Conservation (phyloP, 2,888 invertebrate genomes). For the Pristionchus exspectatus region DNA sequence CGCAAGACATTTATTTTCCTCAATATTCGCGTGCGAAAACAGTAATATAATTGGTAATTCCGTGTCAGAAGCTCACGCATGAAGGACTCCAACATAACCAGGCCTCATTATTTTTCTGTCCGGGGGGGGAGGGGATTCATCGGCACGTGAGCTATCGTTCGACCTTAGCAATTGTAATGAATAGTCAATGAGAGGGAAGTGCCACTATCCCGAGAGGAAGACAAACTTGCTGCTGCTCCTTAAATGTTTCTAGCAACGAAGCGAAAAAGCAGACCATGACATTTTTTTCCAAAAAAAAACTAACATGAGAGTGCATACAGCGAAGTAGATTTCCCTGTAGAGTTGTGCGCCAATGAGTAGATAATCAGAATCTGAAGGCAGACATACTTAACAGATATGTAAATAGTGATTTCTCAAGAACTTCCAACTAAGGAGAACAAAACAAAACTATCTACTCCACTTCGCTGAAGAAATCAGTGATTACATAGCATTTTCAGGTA, state of each 20-base stretch:
- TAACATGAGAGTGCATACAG: not conserved
- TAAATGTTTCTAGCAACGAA: too few relatives aligned
- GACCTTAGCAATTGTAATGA: not conserved
- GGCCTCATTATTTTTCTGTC: not conserved
- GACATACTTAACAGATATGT: not conserved
- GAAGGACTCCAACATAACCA: not conserved
- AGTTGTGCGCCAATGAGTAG: not conserved
- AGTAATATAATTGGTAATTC: not conserved
- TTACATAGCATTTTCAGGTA: not conserved
- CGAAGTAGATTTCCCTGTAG: slow-evolving; percentile 42
- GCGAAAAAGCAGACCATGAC: too few relatives aligned
- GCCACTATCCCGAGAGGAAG: not conserved
- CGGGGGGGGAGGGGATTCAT: not conserved
- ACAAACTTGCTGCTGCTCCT: not conserved
- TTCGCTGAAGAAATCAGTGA: not conserved
- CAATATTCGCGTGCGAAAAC: not conserved
- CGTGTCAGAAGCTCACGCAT: not conserved
- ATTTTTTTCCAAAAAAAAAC: not conserved
- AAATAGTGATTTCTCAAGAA: not conserved
- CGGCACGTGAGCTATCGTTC: not conserved
- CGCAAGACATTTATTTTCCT: too few relatives aligned
- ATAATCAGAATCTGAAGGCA: not conserved
- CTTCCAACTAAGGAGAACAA: too few relatives aligned
- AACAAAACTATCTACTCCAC: not conserved
- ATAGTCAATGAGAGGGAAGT: slow-evolving; percentile 1